Conservation (phyloP, 2,113 vertebrate species). For the Odontophorus gujanensis region DNA sequence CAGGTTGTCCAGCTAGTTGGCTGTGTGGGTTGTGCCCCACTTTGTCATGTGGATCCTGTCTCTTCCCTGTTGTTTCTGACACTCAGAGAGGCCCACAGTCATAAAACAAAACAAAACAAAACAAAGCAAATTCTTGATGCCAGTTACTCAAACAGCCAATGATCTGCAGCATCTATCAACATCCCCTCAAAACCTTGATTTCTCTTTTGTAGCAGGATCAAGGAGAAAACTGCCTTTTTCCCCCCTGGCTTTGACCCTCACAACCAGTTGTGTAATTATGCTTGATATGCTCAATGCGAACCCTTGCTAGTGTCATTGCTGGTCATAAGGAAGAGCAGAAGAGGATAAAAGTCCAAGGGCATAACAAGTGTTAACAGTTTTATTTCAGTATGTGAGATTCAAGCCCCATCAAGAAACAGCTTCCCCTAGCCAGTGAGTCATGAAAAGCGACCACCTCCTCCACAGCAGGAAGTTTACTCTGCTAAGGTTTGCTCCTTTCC, state of each 20-base stretch:
- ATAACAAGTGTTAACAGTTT: neutral
- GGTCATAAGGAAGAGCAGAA: neutral
- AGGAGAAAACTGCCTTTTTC: neutral
- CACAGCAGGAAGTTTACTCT: neutral
- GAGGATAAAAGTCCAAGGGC: neutral
- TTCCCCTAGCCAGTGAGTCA: neutral
- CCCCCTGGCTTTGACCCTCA: neutral
- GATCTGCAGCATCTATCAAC: neutral
- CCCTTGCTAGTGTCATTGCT: neutral
- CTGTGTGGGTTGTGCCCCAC: neutral
- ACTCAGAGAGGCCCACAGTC: neutral
- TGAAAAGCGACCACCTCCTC: neutral
- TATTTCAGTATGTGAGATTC: no score
- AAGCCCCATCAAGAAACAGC: neutral
- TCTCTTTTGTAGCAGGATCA: neutral
- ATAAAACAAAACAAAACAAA: neutral
- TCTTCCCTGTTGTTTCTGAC: neutral
- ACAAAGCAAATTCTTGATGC: neutral
- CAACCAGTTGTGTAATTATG: neutral
- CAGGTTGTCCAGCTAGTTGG: rapidly evolving
- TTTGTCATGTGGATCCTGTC: neutral
- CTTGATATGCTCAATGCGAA: no score
- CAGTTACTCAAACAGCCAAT: neutral
- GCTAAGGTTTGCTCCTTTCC: neutral
- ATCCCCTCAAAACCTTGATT: neutral